These are phyloP conservation scores for Agrochola macilenta DNA, from an alignment of 2,888 invertebrate species.

Conservation along the genomic window DNA sequence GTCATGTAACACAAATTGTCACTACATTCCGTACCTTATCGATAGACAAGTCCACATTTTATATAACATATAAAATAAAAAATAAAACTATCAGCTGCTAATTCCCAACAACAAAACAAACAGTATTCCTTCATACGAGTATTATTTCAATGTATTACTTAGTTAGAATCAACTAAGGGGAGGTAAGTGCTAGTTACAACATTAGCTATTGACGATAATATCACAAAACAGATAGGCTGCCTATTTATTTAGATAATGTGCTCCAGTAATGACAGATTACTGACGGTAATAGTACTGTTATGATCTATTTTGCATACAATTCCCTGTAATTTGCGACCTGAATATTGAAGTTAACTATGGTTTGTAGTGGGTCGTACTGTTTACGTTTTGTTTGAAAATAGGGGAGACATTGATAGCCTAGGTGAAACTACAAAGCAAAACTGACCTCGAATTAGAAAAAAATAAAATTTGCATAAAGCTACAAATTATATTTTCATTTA, in stretches of 20 bases:
- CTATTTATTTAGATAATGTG: slow-evolving; percentile 49
- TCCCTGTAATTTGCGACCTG: slow-evolving; percentile 47
- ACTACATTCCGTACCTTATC: neutral
- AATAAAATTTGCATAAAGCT: too few relatives aligned
- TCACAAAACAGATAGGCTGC: slow-evolving; percentile 27
- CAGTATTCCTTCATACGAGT: neutral
- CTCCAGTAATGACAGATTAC: slow-evolving; percentile 52
- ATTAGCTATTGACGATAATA: slow-evolving; percentile 28
- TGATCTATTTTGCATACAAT: slow-evolving; percentile 54
- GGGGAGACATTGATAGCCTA: neutral
- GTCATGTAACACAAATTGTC: neutral
- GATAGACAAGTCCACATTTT: neutral
- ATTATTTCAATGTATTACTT: neutral
- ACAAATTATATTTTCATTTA: too few relatives aligned
- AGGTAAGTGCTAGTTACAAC: slow-evolving; percentile 20
- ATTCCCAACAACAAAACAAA: neutral
- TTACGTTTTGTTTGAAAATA: neutral
- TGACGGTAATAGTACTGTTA: slow-evolving; percentile 37
- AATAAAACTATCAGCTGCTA: neutral
- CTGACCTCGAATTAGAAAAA: too few relatives aligned
- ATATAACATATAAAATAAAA: neutral
- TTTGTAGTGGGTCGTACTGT: neutral
- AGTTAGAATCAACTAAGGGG: neutral
- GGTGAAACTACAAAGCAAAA: neutral
- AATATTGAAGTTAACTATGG: slow-evolving; percentile 11